phyloP scores from a whole-genome alignment of 2,797 vertebrate genomes.

The Stomatorhinus walkeri region DNA sequence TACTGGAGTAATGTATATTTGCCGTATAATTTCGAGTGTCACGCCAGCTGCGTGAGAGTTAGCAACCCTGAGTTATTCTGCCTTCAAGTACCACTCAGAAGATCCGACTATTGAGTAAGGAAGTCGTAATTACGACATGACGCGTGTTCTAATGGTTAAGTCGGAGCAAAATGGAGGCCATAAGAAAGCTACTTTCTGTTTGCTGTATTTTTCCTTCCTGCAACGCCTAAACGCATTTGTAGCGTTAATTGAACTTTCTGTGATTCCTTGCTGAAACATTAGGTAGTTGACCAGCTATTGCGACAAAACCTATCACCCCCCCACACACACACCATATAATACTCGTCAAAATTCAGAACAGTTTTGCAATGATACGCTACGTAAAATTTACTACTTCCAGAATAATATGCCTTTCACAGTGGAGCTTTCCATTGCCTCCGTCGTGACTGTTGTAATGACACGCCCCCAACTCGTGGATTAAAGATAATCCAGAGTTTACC shows the following conservation, averaged over 20 bases:
- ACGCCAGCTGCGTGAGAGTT: background rate
- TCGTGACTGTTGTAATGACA: background rate
- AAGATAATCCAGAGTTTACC: background rate
- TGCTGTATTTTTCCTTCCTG: background rate
- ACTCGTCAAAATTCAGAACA: background rate
- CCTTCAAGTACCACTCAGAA: background rate
- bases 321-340: background rate
- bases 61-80: background rate
- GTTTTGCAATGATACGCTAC: background rate
- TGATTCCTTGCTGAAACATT: background rate
- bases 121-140: background rate
- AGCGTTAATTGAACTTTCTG: background rate
- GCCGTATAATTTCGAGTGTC: background rate
- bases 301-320: background rate
- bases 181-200: background rate
- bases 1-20: background rate
- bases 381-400: background rate
- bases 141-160: background rate
- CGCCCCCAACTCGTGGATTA: background rate
- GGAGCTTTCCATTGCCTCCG: background rate
- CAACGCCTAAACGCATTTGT: background rate
- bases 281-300: background rate
- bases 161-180: background rate
- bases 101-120: background rate
- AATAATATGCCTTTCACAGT: background rate